A percentile compares a stretch with the other conserved stretches of the same genome.
phyloP scores from a whole-genome alignment of 1,140 invertebrate species.

The Caenorhabditis elegans region WBcel235 BX284603.4:3506001-3506500 shows the following conservation, averaged over 20 bases:
- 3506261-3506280: conserved; percentile 90
- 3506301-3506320: conserved; percentile 96
- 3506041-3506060: conserved; percentile 91
- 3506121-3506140: conserved; percentile 90
- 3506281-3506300: conserved; percentile 93
- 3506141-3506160: conserved; percentile 88
- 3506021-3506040: conserved; percentile 93
- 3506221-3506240: not conserved
- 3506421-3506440: too few relatives aligned
- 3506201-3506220: conserved; percentile 69
- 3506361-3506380: too few relatives aligned
- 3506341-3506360: conserved; percentile 78
- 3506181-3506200: conserved; percentile 87
- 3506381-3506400: too few relatives aligned
- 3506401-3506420: too few relatives aligned
- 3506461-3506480: too few relatives aligned
- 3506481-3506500: too few relatives aligned
- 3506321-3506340: conserved; percentile 93
- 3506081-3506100: conserved; percentile 75
- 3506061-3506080: conserved; percentile 79
- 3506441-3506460: too few relatives aligned
- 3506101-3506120: conserved; percentile 76
- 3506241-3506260: conserved; percentile 75
- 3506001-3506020: conserved; percentile 96
- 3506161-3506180: conserved; percentile 88